Conservation (phyloP, 2,797 vertebrate species). For the Sternarchorhynchus goeldii region DNA sequence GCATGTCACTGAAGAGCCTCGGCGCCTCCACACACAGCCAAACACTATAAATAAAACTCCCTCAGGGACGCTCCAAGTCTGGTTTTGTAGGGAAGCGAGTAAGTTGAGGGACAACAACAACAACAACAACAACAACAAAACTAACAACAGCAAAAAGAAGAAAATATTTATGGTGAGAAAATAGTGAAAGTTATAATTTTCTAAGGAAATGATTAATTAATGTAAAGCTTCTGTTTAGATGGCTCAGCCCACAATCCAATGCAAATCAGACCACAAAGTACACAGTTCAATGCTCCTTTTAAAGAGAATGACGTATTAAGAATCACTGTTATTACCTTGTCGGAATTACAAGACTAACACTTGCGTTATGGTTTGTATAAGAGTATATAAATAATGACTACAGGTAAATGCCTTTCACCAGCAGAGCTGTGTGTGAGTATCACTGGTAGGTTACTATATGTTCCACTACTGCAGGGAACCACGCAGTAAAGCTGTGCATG, state of each 20-base stretch:
- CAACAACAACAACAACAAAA: neutral
- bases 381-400: too few species aligned
- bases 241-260: neutral
- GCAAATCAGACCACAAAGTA: neutral
- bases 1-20: constrained; percentile 37
- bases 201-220: neutral
- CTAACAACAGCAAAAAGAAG: neutral
- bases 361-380: too few species aligned
- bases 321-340: too few species aligned
- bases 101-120: neutral
- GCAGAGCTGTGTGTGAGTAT: too few species aligned
- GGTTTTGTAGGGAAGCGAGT: constrained; percentile 4
- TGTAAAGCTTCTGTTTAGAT: neutral
- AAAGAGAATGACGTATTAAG: too few species aligned
- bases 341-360: too few species aligned
- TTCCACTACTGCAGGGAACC: too few species aligned
- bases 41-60: constrained; percentile 68
- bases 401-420: too few species aligned
- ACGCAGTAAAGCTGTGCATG: too few species aligned
- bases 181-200: neutral
- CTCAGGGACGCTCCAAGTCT: constrained; percentile 48
- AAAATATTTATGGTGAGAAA: neutral
- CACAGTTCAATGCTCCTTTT: too few species aligned
- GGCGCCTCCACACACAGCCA: constrained; percentile 48
- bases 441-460: too few species aligned